Base-by-base conservation (phyloP, 2,113 vertebrate genomes). In the Centrocercus urophasianus region DNA sequence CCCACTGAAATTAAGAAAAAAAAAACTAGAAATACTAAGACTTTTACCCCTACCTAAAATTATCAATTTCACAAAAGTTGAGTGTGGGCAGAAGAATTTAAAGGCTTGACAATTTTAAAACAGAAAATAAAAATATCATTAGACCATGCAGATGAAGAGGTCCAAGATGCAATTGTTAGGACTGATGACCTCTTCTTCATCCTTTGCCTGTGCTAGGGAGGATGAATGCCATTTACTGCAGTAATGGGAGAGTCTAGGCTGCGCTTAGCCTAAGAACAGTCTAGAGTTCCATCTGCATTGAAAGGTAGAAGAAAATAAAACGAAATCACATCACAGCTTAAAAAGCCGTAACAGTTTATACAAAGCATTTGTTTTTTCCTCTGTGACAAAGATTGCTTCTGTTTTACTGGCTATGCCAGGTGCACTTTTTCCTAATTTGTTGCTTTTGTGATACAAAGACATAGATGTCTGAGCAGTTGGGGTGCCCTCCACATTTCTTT, bases 21-120 rank as follows among this genome's bases (percentile, higher is more conserved):
- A 43, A 43, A 43, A 38, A 34, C 11, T 25, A 83, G 17, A 42
- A 83, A 52, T 32, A 81, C 8, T 47, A 48, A 75, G 67, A 75
- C 30, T 27, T 85, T 82, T 20, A 40, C 25, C 38, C 27, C 42
- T 43, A 72, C 52, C 56, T 80, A 76, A 79, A 94, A 93, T 85
- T 11, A 63, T 32, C 40, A 38, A 15, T 89, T 91, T 92, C 88
- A 30, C 2, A 3, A 69, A 95, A 67, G 54, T 7, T 90, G 63
- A 70, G 32, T 50, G 17, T 57, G 88, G 43, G 38, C 75, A 89
- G 74, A 86, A 96, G 64, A 48, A 74, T 93, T 60, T 83, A 38
- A 86, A 57, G 65, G 54, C 69, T 60, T 93, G 72, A 93, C 90
- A 86, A 59, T 91, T 85, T 95, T 91, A 97, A 82, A 93, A 48